These are phyloP conservation scores for Lepeophtheirus nordmannii DNA, from an alignment of 2,888 invertebrate genomes.

Conservation along the genomic window DNA sequence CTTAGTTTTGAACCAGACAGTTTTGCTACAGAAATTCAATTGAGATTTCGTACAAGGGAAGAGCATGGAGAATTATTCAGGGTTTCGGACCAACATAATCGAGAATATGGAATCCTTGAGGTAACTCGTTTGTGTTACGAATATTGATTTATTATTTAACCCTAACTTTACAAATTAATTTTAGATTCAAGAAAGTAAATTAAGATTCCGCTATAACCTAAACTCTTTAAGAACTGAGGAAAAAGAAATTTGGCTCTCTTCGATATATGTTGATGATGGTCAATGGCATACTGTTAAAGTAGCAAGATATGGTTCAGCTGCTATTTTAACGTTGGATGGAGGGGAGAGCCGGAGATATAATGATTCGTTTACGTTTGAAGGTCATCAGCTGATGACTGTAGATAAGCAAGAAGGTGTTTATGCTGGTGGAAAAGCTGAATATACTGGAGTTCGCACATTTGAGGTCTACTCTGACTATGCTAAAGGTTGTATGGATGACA, in stretches of 20 bases:
- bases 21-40: constrained; percentile 78
- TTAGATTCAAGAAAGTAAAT: constrained; percentile 27
- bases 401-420: constrained; percentile 89
- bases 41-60: constrained; percentile 82
- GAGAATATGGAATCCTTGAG: constrained; percentile 75
- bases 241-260: constrained; percentile 71
- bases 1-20: constrained; percentile 82
- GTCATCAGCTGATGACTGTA: constrained; percentile 78
- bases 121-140: constrained; percentile 35
- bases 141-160: constrained; percentile 25
- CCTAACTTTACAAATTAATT: background rate
- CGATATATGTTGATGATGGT: constrained; percentile 80
- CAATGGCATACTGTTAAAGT: constrained; percentile 92
- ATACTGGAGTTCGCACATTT: constrained; percentile 79
- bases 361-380: constrained; percentile 73
- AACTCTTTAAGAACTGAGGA: constrained; percentile 80
- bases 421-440: constrained; percentile 87
- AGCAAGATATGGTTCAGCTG: constrained; percentile 77
- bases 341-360: constrained; percentile 86
- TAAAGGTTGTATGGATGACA: constrained; percentile 72
- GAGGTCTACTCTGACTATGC: constrained; percentile 88
- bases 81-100: constrained; percentile 80
- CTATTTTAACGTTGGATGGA: constrained; percentile 78
- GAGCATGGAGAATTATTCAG: constrained; percentile 82
- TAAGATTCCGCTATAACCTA: constrained; percentile 50